Evolutionary conservation across 2,888 invertebrate genomes (phyloP).

Genomic region (Drosophila sordidula): DNA sequence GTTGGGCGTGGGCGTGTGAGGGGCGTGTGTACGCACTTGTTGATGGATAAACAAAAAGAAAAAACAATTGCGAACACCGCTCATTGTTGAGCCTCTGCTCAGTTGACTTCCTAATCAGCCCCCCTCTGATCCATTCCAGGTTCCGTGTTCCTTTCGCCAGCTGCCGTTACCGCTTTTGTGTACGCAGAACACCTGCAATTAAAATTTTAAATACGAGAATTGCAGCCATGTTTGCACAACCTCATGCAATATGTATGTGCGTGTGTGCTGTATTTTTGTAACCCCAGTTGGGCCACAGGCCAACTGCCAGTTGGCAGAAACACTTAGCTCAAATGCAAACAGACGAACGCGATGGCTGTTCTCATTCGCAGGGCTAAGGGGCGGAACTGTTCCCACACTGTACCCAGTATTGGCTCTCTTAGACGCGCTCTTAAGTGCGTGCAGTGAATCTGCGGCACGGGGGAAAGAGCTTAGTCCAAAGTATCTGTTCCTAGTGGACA

Average conservation of each 20-base stretch:
- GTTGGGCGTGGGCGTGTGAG: slow-evolving; percentile 1
- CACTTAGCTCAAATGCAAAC: slow-evolving; percentile 4
- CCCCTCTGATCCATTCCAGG: neutral
- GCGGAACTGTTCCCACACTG: slow-evolving; percentile 37
- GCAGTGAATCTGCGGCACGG: too few species aligned
- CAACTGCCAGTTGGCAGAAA: neutral
- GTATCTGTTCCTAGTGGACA: neutral
- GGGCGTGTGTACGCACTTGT: slow-evolving; percentile 6
- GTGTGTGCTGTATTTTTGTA: neutral
- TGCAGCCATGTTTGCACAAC: slow-evolving; percentile 8
- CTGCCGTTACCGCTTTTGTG: neutral
- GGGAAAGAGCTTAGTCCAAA: neutral
- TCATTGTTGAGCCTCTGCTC: neutral
- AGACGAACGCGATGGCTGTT: slow-evolving; percentile 17
- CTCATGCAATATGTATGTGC: neutral
- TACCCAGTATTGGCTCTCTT: slow-evolving; percentile 57
- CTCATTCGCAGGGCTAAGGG: slow-evolving; percentile 16
- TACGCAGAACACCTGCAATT: slow-evolving; percentile 8
- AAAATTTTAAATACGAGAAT: slow-evolving; percentile 16
- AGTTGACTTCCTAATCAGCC: neutral
- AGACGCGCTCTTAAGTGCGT: slow-evolving; percentile 37
- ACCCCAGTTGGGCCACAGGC: neutral
- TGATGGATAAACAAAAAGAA: slow-evolving; percentile 3
- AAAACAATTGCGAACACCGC: neutral
- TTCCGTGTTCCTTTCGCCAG: too few species aligned